Base-by-base conservation (phyloP, 2,888 invertebrate genomes). In the Drosophila dives region DNA sequence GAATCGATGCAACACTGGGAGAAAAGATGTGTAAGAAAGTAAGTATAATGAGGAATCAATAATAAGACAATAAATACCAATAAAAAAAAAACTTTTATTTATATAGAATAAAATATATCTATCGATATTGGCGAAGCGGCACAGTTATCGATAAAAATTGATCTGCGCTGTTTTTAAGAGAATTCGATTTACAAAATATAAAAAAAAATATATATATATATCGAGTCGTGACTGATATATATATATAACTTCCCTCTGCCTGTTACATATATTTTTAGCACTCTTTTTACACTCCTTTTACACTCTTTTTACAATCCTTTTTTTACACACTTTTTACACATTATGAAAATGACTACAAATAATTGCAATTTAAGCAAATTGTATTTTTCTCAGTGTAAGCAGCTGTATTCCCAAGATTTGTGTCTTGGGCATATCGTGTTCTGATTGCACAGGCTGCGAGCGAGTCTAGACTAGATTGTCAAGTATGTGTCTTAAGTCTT, bases 401-500 rank as follows among this genome's bases (percentile, higher is more conserved):
- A 26, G 7, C 12, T 5, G 33, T 6, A 20, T 51, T 20, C 26
- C 11, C 54, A 54, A 11, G 36, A 7, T 34, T 34, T 6, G 23
- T 34, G 33, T 23, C 17, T 34, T 12, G 6, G 20, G 54, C 54
- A 17, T 26, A 54, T 17, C 36, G 23, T 8, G 45, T 45, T 23
- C 45, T 45, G 45, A 23, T 17, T 17, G 20, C 17, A 11, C 8
- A 15, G 36, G 6, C 36, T 54, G 0, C 50, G n/a, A 15, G 56
- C 54, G 10, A 58, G 11, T 17, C 32, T 20, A 36, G 67, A 53
- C 20, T 20, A 7, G 36, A 26, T 26, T 64, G 10, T 60, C 68
- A 79, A 63, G 81, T 81, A 82, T 73, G 89, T 87, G 82, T 70
- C 83, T 87, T 84, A 66, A 75, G 72, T 78, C 76, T 68, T 80